These are phyloP conservation scores for Iguana delicatissima DNA, from an alignment of 2,797 vertebrate genomes.

Conservation along the genomic window DNA sequence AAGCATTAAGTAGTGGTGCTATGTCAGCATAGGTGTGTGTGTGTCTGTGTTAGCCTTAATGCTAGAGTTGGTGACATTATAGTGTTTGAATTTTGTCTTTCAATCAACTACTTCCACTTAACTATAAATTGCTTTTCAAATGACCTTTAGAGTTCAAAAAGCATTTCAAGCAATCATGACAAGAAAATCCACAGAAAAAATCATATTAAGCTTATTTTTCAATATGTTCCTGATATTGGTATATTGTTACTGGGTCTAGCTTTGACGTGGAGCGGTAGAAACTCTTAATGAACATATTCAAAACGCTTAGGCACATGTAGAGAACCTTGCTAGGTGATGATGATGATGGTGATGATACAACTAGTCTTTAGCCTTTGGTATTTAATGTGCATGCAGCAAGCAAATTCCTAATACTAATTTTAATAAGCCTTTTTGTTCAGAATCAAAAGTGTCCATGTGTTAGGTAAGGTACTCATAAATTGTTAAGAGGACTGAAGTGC, in stretches of 20 bases:
- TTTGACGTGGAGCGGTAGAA: neutral
- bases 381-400: neutral
- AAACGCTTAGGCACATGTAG: neutral
- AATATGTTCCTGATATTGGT: neutral
- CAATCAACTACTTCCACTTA: neutral
- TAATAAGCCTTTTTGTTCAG: neutral
- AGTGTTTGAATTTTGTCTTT: neutral
- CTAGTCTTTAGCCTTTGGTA: too few species aligned
- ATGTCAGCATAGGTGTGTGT: neutral
- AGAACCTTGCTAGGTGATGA: neutral
- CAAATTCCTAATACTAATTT: slow-evolving; percentile 43
- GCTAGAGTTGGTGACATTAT: neutral
- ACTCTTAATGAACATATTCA: neutral
- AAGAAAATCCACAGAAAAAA: neutral
- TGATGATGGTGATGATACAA: neutral
- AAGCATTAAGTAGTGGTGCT: neutral
- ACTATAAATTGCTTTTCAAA: neutral
- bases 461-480: slow-evolving; percentile 26
- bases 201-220: neutral
- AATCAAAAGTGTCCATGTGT: neutral
- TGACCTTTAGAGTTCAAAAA: neutral
- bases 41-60: neutral
- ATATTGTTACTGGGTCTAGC: neutral
- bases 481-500: slow-evolving; percentile 33
- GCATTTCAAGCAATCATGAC: neutral